Conservation (phyloP, 1,140 invertebrate species). For the Ladona fulva region DNA sequence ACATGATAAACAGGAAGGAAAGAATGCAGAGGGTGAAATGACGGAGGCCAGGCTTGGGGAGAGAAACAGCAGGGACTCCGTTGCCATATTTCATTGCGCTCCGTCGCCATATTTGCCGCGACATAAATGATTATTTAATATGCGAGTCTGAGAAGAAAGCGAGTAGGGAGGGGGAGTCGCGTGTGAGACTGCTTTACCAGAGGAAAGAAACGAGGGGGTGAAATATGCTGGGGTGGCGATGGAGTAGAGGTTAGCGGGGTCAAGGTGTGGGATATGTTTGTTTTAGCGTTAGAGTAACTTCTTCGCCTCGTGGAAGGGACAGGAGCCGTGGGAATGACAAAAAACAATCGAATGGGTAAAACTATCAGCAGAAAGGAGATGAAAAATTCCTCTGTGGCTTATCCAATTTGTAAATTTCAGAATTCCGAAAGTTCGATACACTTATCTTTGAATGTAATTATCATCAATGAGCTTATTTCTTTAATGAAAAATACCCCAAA, state of each 20-base stretch:
- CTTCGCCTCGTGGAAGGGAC: not conserved
- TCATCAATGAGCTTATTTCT: no score
- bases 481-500: no score
- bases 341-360: not conserved
- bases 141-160: not conserved
- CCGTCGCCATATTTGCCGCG: slow-evolving; percentile 5
- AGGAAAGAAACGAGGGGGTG: not conserved
- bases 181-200: not conserved
- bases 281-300: not conserved
- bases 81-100: not conserved
- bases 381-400: no score
- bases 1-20: not conserved
- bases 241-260: not conserved
- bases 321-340: not conserved
- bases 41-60: not conserved
- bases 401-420: no score
- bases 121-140: slow-evolving; percentile 11
- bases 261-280: not conserved
- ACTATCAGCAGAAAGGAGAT: no score
- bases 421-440: no score
- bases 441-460: no score
- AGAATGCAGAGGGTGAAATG: not conserved
- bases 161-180: not conserved
- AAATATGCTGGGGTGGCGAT: not conserved
- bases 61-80: not conserved